Base-by-base conservation (phyloP, 2,797 vertebrate species). In the Sparus aurata region DNA sequence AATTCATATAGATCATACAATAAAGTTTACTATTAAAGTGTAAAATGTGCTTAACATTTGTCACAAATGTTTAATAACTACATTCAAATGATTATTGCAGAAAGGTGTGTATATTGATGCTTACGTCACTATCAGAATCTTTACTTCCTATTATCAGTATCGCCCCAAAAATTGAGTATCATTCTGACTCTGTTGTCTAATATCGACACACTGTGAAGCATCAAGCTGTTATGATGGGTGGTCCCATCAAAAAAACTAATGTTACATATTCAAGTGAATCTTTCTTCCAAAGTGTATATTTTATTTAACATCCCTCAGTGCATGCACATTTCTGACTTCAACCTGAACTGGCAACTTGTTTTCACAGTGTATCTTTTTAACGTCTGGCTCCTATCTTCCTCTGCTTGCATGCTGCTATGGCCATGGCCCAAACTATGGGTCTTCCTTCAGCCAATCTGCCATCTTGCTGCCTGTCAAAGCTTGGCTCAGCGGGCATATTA, bases 351-450 rank as follows among this genome's bases (percentile, higher is more conserved):
- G 55, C 52, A 38, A 52, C 74, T 69, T 79, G 70, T 88, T 88
- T 85, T 83, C 79, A 77, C 71, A 74, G 62, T 67, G 20, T 64
- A 30, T 77, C 53, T 82, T 65, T 80, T 73, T 87, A 64, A 84
- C 55, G 10, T 83, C 77, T 85, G 81, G 80, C 34, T 88, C 78
- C 77, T 89, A 47, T 89, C 79, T 83, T 72, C 75, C 70, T 90
- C 75, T 88, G 75, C 86, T 90, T 90, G 88, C 92, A 90, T 91
- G 89, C 85, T 85, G 85, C 89, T 89, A 55, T 67, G 63, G 55
- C 83, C 71, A 66, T 67, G 71, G 61, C 90, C 81, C 78, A 84
- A 81, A 75, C 84, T 82, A 3, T 77, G 76, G 85, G 69, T 70
- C 75, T 69, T 85, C 82, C 83, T 84, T n/a, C 88, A 82, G 86